These are phyloP conservation scores for Drosophila testacea DNA, from an alignment of 2,888 invertebrate genomes.

Conservation along the genomic window DNA sequence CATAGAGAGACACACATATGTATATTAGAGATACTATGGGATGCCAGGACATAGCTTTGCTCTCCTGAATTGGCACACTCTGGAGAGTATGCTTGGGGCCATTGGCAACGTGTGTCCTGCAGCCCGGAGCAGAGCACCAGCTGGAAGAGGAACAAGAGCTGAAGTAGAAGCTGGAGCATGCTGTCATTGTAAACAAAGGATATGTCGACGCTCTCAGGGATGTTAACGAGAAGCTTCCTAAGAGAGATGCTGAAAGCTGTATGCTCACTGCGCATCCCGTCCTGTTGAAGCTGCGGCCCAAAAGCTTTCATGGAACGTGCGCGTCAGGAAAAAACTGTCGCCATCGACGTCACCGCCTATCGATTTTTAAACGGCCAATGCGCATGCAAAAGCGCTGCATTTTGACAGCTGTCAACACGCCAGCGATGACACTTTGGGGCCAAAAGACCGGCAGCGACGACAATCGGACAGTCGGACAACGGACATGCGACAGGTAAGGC, in stretches of 20 bases:
- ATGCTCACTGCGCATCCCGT: constrained; percentile 53
- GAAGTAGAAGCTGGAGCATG: constrained; percentile 38
- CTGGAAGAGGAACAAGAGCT: constrained; percentile 28
- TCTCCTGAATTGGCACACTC: constrained; percentile 58
- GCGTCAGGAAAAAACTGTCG: constrained; percentile 55
- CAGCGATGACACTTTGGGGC: constrained; percentile 64
- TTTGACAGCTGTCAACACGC: constrained; percentile 79
- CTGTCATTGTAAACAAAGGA: constrained; percentile 77
- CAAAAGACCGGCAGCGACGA: constrained; percentile 42
- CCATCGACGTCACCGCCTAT: constrained; percentile 61
- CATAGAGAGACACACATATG: constrained; percentile 14
- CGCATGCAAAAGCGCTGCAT: constrained; percentile 69
- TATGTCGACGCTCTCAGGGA: constrained; percentile 51
- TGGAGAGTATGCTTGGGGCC: constrained; percentile 70
- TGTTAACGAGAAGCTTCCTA: constrained; percentile 20
- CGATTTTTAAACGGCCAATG: constrained; percentile 64
- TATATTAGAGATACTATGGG: background rate
- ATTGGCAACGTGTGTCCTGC: constrained; percentile 65
- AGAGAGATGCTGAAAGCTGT: constrained; percentile 31
- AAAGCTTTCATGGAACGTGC: constrained; percentile 44
- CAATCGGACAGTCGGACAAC: constrained; percentile 17
- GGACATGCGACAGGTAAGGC: constrained; percentile 30
- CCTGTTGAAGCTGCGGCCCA: constrained; percentile 23
- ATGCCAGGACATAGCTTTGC: constrained; percentile 50
- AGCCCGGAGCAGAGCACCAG: constrained; percentile 54